Evolutionary conservation across 2,113 vertebrate species (phyloP).

Genomic region (Antechinus stuartii): DNA sequence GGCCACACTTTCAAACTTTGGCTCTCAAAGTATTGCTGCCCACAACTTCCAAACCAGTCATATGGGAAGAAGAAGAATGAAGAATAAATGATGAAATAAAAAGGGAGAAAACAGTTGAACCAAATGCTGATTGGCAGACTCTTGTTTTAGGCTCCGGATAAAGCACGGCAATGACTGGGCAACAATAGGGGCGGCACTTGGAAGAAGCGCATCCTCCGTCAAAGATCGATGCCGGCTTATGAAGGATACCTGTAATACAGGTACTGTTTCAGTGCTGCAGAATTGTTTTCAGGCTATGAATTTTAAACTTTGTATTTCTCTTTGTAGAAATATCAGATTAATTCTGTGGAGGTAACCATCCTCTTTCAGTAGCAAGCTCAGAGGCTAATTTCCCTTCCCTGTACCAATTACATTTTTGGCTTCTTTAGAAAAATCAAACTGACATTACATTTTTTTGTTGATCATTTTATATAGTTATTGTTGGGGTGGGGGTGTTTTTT

Average conservation of each 20-base stretch:
- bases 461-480: neutral
- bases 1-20: conserved; percentile 83
- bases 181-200: conserved; percentile 96
- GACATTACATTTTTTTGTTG: neutral
- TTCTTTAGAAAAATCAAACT: neutral
- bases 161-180: conserved; percentile 99
- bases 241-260: conserved; percentile 99
- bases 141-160: conserved; percentile 89
- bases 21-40: conserved; percentile 82
- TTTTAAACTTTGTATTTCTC: neutral
- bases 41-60: conserved; percentile 81
- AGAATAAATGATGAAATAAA: conserved; percentile 81
- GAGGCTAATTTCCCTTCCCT: neutral
- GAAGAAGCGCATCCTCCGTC: conserved; percentile 97
- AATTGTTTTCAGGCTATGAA: neutral
- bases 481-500: neutral
- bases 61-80: conserved; percentile 83
- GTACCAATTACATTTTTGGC: neutral
- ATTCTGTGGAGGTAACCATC: neutral
- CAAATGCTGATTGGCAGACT: conserved; percentile 78
- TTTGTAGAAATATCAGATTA: neutral
- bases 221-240: conserved; percentile 98
- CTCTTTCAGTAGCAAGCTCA: neutral
- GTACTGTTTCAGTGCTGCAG: conserved; percentile 77
- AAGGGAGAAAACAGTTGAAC: conserved; percentile 76